These are phyloP conservation scores for Ramphastos sulfuratus DNA, from an alignment of 2,113 vertebrate species.

Conservation along the genomic window DNA sequence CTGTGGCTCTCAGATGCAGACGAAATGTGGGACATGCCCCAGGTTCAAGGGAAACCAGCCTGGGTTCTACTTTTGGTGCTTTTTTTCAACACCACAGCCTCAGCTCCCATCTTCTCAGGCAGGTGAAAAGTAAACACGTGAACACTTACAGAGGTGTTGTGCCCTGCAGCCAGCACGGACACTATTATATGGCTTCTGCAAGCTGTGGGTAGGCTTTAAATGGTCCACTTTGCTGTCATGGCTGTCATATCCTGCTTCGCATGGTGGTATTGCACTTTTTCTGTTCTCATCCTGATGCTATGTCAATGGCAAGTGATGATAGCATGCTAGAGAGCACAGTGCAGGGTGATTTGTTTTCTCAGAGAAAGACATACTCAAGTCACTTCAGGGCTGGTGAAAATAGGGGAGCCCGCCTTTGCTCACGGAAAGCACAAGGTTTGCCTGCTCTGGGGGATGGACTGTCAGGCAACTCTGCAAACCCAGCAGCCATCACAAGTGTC, in stretches of 20 bases:
- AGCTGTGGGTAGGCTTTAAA: not conserved
- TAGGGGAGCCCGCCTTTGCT: not conserved
- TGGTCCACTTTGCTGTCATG: accelerated
- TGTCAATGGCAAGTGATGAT: not conserved
- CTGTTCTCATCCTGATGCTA: not conserved
- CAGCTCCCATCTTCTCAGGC: not conserved
- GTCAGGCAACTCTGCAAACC: not conserved
- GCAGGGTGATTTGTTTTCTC: not conserved
- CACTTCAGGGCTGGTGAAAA: not conserved
- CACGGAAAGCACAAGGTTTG: not conserved
- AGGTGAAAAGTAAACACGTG: accelerated
- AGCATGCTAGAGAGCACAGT: accelerated
- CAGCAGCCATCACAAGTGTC: accelerated
- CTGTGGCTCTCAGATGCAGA: not conserved
- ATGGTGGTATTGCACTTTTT: not conserved
- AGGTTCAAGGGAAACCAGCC: not conserved
- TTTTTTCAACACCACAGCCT: accelerated
- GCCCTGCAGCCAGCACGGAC: accelerated
- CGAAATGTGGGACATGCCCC: not conserved
- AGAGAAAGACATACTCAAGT: not conserved
- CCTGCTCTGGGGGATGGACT: not conserved
- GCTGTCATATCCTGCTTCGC: slow-evolving; percentile 35
- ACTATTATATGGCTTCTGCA: accelerated
- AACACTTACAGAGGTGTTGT: accelerated
- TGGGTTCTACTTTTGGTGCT: not conserved